Conservation (phyloP, 2,888 invertebrate genomes). For the Dastarcus helophoroides region DNA sequence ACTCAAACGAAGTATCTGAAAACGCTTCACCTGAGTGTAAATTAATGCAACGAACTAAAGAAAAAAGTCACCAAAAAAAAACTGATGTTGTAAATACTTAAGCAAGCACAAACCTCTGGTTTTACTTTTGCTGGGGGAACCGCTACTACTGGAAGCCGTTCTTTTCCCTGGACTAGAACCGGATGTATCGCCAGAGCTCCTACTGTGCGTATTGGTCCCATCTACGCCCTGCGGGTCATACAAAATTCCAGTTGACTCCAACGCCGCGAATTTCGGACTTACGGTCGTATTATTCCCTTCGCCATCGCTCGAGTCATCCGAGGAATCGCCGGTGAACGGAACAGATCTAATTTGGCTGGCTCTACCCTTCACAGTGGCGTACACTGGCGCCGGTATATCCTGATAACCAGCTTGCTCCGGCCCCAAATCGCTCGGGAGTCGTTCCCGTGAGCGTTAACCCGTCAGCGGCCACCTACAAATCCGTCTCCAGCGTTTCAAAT, state of each 20-base stretch:
- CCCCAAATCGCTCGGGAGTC: conserved; percentile 33
- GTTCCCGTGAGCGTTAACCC: conserved; percentile 39
- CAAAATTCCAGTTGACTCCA: too few relatives aligned
- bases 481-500: not conserved
- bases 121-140: conserved; percentile 69
- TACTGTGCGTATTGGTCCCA: conserved; percentile 57
- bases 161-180: conserved; percentile 76
- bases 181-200: conserved; percentile 76
- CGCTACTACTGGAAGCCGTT: conserved; percentile 53
- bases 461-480: conserved; percentile 41
- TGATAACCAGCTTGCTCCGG: conserved; percentile 64
- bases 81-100: not conserved
- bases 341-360: conserved; percentile 93
- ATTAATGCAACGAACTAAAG: conserved; percentile 17
- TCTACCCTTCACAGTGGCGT: conserved; percentile 91
- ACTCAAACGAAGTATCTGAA: conserved; percentile 83
- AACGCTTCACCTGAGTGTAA: conserved; percentile 38
- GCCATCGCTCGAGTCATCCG: conserved; percentile 89
- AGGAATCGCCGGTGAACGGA: conserved; percentile 91
- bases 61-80: conserved; percentile 15
- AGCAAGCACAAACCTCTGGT: conserved; percentile 52
- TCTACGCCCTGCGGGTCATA: conserved; percentile 28
- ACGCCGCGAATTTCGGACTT: conserved; percentile 16
- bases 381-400: conserved; percentile 87
- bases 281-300: conserved; percentile 49